Evolutionary conservation across 2,797 vertebrate species (phyloP).

Genomic region (Okamejei kenojei): DNA sequence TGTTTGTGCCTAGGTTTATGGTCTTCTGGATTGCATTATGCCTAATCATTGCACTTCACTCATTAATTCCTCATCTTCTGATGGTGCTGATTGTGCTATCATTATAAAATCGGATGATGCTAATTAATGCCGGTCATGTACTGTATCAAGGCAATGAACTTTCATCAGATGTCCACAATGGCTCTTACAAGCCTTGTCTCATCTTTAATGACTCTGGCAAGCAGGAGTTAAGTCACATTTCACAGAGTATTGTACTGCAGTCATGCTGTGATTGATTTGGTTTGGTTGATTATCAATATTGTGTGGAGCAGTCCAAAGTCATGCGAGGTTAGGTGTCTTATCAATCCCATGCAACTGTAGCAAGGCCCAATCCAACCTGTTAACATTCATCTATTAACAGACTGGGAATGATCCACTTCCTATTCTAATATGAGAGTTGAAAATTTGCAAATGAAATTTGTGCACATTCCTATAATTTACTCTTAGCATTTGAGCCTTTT

Average conservation of each 20-base stretch:
- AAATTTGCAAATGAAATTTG: neutral
- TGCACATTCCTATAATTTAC: neutral
- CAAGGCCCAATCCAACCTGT: neutral
- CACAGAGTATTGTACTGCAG: neutral
- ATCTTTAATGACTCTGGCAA: neutral
- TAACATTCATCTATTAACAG: neutral
- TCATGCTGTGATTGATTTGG: conserved; percentile 31
- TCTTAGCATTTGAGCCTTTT: neutral
- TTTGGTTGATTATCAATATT: conserved; percentile 7
- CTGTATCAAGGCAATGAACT: no score
- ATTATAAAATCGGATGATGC: neutral
- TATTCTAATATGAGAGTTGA: neutral
- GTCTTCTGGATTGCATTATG: neutral
- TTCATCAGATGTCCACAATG: no score
- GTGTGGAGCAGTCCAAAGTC: neutral
- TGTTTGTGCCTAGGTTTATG: no score
- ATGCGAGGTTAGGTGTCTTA: neutral
- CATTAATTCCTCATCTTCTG: neutral
- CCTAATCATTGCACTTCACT: neutral
- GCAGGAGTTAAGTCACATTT: neutral
- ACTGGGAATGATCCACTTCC: neutral
- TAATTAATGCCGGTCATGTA: neutral
- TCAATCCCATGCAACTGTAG: neutral
- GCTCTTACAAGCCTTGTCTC: neutral
- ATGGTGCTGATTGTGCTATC: neutral